Evolutionary conservation across 2,888 invertebrate genomes (phyloP).

Genomic region (Choristoneura rosaceana): DNA sequence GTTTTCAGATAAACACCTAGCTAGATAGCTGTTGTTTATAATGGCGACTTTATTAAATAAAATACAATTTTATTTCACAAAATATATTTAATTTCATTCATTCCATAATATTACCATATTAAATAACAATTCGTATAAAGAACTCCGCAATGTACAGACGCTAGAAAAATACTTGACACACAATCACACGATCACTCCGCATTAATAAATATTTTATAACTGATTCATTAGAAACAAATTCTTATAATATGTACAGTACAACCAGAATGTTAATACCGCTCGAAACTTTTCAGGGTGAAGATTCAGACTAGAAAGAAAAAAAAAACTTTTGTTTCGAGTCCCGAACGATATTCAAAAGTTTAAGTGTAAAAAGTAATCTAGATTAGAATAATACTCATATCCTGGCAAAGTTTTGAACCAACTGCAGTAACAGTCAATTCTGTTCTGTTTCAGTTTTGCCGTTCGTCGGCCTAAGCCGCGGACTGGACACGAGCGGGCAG

Average conservation of each 20-base stretch:
- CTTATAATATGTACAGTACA: background rate
- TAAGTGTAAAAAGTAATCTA: background rate
- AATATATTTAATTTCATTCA: constrained; percentile 59
- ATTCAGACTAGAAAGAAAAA: too few relatives aligned
- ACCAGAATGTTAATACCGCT: too few relatives aligned
- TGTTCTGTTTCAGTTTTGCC: too few relatives aligned
- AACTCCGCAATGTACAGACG: constrained; percentile 49
- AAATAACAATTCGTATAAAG: constrained; percentile 64
- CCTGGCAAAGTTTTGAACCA: background rate
- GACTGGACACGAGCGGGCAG: too few relatives aligned
- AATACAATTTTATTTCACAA: constrained; percentile 53
- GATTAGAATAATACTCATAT: background rate
- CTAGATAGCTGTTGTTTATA: too few relatives aligned
- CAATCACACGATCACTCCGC: constrained; percentile 43
- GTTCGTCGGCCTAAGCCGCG: too few relatives aligned
- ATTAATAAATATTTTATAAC: constrained; percentile 11
- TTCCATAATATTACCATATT: constrained; percentile 54
- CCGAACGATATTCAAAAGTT: too few relatives aligned
- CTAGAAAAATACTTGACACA: constrained; percentile 52
- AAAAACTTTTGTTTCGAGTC: too few relatives aligned
- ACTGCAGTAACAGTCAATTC: background rate
- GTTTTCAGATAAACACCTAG: too few relatives aligned
- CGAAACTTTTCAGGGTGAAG: too few relatives aligned
- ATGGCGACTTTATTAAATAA: constrained; percentile 9
- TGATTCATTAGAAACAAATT: constrained; percentile 3